Percentiles rank a stretch among this genome's conserved stretches.
Conservation (phyloP, 2,888 invertebrate genomes). For the Nomada flava region DNA sequence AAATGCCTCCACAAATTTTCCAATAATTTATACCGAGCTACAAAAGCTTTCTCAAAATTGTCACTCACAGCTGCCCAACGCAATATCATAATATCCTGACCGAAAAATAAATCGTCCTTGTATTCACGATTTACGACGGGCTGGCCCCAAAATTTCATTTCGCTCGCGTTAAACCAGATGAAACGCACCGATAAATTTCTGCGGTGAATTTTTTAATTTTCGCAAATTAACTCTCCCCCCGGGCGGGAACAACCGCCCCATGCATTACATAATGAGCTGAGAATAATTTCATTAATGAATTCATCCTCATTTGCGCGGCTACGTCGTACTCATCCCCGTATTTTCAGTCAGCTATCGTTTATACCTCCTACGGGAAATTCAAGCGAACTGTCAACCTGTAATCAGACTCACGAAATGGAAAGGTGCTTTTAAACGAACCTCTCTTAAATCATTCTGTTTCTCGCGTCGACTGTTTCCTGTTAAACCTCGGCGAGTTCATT, state of each 20-base stretch:
- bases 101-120: conserved; percentile 1
- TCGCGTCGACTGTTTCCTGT: conserved; percentile 15
- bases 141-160: conserved; percentile 22
- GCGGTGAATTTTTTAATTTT: conserved; percentile 6
- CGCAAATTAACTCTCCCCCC: background rate
- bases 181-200: conserved; percentile 1
- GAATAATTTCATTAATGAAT: conserved; percentile 47
- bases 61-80: background rate
- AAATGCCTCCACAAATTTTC: too few species aligned
- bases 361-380: background rate
- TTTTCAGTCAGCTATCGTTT: conserved; percentile 7
- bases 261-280: conserved; percentile 23
- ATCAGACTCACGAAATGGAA: conserved; percentile 37
- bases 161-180: background rate
- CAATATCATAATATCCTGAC: background rate
- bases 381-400: conserved; percentile 38
- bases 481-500: background rate
- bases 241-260: conserved; percentile 1
- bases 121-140: background rate
- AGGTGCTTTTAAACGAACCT: conserved; percentile 12
- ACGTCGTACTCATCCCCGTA: conserved; percentile 4
- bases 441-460: conserved; percentile 43
- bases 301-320: conserved; percentile 9
- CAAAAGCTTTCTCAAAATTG: background rate
- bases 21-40: background rate